These are phyloP conservation scores for Opisthograptis luteolata DNA, from an alignment of 2,888 invertebrate species.

Conservation along the genomic window DNA sequence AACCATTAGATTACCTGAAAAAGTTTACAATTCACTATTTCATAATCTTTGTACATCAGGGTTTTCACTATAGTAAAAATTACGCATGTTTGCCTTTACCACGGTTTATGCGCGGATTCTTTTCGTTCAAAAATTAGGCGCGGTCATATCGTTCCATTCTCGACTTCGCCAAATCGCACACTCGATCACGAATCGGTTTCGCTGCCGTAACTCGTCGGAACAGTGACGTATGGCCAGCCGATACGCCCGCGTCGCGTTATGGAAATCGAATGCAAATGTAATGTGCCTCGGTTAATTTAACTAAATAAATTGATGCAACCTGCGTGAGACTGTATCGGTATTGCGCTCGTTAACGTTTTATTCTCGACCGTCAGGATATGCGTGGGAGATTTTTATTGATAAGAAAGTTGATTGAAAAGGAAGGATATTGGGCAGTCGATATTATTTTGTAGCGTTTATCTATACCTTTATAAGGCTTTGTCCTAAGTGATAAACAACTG, in stretches of 20 bases:
- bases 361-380: slow-evolving; percentile 47
- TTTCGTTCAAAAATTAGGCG: no score
- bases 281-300: slow-evolving; percentile 77
- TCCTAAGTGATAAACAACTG: no score
- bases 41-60: no score
- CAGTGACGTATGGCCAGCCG: slow-evolving; percentile 79
- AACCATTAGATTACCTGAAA: no score
- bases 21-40: no score
- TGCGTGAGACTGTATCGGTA: slow-evolving; percentile 69
- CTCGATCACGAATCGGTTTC: slow-evolving; percentile 59
- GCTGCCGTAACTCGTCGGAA: slow-evolving; percentile 56
- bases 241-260: slow-evolving; percentile 75
- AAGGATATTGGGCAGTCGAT: no score
- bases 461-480: no score
- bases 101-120: no score
- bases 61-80: no score
- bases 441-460: no score
- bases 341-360: slow-evolving; percentile 58
- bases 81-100: no score
- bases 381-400: slow-evolving; percentile 37
- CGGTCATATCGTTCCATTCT: slow-evolving; percentile 50
- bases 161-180: slow-evolving; percentile 51
- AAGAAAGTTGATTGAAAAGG: slow-evolving; percentile 9
- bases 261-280: slow-evolving; percentile 83
- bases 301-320: slow-evolving; percentile 78